Base-by-base conservation (phyloP, 2,113 vertebrate species). In the Syngnathoides biaculeatus region DNA sequence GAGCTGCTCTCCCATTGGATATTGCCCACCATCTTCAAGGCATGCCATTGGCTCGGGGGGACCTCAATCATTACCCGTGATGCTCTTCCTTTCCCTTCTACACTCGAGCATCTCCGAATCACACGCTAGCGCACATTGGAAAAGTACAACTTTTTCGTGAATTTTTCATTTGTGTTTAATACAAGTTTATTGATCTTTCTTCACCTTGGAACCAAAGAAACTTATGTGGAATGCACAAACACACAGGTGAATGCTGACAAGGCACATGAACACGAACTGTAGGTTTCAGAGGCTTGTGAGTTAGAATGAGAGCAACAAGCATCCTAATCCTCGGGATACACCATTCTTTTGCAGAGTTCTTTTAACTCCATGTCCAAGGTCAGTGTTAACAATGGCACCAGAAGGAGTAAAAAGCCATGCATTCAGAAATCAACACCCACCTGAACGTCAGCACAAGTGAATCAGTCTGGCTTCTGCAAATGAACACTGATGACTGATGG, bases 301-400 rank as follows among this genome's bases (percentile, higher is more conserved):
- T 59, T 40, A 39, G 57, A 50, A 27, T 65, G 61, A 79, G 68
- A 73, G 24, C 58, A 39, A 26, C 60, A 65, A 68, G 50, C 73
- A 38, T 24, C 66, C 70, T 70, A 68, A 81, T 73, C 72, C 48
- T 67, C 68, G 73, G 64, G 77, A 80, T 66, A 78, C 74, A 13
- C 20, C 57, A 24, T 57, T 81, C 73, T 79, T 71, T 82, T 71
- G 35, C 2, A 7, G 20, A 59, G 68, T 55, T 65, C 77, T 75
- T 73, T 78, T 58, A 38, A 57, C 58, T 47, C 40, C 62, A 68
- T 68, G 70, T 64, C 79, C 74, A 77, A 86, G 72, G 80, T 67
- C 75, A 43, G 48, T 39, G 48, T 84, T 82, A 79, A 86, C 80
- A 79, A 81, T 45, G 69, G 68, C 64, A n/a, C 45, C 39, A 10